These are phyloP conservation scores for Coregonus sp. DNA, from an alignment of 2,797 vertebrate species.

Conservation along the genomic window DNA sequence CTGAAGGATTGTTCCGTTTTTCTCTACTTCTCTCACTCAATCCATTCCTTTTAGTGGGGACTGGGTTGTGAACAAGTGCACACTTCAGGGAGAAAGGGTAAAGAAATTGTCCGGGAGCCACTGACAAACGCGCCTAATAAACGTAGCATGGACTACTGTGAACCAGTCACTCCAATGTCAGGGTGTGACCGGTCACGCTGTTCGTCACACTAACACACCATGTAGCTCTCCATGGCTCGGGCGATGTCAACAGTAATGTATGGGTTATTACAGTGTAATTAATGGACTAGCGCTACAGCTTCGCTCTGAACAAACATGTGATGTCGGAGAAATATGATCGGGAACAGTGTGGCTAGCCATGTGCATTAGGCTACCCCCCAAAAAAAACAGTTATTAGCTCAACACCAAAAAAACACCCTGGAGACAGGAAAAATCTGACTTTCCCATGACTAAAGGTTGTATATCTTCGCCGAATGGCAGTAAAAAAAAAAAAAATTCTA, in stretches of 20 bases:
- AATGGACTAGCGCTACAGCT: conserved; percentile 35
- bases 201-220: conserved; percentile 15
- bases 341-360: conserved; percentile 15
- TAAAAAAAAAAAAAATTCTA: conserved; percentile 14
- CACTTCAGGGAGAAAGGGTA: neutral
- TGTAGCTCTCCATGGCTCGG: conserved; percentile 23
- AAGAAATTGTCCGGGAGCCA: conserved; percentile 9
- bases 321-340: conserved; percentile 47
- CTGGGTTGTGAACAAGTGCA: neutral
- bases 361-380: conserved; percentile 31
- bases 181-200: neutral
- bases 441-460: conserved; percentile 62
- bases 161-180: conserved; percentile 8
- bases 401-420: conserved; percentile 29
- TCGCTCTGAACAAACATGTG: conserved; percentile 55
- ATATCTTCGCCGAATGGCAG: conserved; percentile 45
- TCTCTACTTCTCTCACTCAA: no score
- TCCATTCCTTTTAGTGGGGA: no score
- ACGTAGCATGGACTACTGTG: neutral
- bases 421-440: conserved; percentile 51
- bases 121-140: neutral
- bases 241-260: conserved; percentile 28
- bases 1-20: conserved; percentile 41
- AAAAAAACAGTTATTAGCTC: conserved; percentile 7
- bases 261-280: conserved; percentile 52